phyloP scores from a whole-genome alignment of 2,113 vertebrate species.

The Salvelinus sp. region DNA sequence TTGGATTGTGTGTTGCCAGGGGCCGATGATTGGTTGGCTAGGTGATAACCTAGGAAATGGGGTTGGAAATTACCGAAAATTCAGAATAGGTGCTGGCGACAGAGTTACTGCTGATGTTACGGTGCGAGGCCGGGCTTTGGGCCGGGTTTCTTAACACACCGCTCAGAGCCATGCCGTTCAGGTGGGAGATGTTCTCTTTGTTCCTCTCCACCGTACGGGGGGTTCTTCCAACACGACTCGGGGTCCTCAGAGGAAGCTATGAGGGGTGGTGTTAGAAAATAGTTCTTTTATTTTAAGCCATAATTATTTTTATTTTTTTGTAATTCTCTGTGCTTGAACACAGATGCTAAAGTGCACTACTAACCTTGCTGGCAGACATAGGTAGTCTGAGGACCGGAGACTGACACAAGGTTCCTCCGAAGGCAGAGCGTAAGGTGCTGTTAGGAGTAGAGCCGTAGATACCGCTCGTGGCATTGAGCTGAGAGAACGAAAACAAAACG shows the following conservation, averaged over 20 bases:
- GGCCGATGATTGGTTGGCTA: background rate
- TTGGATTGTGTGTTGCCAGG: constrained; percentile 61
- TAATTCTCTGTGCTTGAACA: too few relatives aligned
- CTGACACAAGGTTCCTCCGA: constrained; percentile 71
- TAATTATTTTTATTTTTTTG: too few relatives aligned
- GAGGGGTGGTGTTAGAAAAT: background rate
- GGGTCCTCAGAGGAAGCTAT: constrained; percentile 55
- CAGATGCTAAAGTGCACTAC: background rate
- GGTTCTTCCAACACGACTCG: constrained; percentile 60
- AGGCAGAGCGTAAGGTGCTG: constrained; percentile 74
- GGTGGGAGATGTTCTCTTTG: constrained; percentile 86
- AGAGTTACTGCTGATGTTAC: constrained; percentile 84
- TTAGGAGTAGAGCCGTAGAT: constrained; percentile 72
- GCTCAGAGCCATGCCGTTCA: constrained; percentile 74
- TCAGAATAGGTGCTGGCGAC: constrained; percentile 92
- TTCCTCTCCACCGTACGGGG: constrained; percentile 74
- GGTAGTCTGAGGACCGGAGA: constrained; percentile 76
- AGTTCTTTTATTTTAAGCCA: background rate
- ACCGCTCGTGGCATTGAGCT: constrained; percentile 80
- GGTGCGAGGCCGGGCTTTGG: constrained; percentile 69
- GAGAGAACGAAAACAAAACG: background rate
- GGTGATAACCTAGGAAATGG: constrained; percentile 29
- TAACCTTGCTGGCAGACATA: constrained; percentile 83
- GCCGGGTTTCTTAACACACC: constrained; percentile 78
- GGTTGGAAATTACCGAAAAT: constrained; percentile 86